Conservation (phyloP, 2,797 vertebrate species). For the Propithecus deckenii region DNA sequence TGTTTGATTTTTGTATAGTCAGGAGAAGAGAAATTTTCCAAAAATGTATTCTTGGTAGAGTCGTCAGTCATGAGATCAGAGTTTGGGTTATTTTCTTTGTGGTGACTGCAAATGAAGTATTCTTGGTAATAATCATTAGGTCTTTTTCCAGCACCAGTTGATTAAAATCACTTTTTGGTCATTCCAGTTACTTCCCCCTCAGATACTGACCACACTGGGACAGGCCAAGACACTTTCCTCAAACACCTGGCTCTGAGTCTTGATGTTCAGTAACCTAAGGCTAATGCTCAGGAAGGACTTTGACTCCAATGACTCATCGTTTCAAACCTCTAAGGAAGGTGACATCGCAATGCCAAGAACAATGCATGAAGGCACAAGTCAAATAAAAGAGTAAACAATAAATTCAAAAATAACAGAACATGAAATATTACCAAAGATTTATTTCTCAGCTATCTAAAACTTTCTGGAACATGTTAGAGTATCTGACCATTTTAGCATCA, state of each 20-base stretch:
- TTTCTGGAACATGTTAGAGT: neutral
- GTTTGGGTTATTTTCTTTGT: neutral
- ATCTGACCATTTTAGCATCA: neutral
- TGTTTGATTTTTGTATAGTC: neutral
- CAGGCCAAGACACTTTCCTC: neutral
- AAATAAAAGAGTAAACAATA: neutral
- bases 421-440: neutral
- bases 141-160: neutral
- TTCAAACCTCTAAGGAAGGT: neutral
- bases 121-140: neutral
- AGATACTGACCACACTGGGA: neutral
- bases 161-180: neutral
- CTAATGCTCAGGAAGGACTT: neutral
- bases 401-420: neutral
- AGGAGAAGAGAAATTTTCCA: neutral
- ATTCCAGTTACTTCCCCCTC: neutral
- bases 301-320: neutral
- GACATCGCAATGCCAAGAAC: neutral
- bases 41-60: neutral
- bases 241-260: neutral
- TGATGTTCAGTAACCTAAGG: neutral
- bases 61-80: neutral
- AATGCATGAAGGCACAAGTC: neutral
- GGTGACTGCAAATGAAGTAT: neutral
- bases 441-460: neutral